phyloP scores from a whole-genome alignment of 2,797 vertebrate genomes.

The Bovichtus variegatus region DNA sequence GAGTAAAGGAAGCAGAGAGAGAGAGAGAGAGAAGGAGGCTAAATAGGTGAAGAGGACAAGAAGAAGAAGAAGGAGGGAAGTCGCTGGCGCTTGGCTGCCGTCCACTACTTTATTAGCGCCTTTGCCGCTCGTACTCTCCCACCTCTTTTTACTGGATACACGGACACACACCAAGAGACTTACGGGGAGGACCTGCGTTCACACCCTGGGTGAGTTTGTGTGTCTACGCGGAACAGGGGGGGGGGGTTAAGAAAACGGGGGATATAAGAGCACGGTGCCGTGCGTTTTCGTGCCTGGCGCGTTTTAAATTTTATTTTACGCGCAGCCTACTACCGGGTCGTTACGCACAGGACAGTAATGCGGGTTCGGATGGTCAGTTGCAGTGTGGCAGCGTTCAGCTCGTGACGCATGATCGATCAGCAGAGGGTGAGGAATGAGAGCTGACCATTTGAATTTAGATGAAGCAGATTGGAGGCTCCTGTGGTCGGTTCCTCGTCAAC shows the following conservation, averaged over 20 bases:
- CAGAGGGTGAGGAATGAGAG: background rate
- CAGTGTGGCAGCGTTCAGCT: constrained; percentile 13
- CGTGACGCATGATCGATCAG: constrained; percentile 56
- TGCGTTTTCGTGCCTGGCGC: constrained; percentile 46
- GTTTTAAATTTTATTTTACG: constrained; percentile 45
- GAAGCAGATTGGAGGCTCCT: background rate
- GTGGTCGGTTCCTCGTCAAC: background rate
- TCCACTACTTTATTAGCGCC: constrained; percentile 65
- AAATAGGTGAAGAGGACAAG: constrained; percentile 24
- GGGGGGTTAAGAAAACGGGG: background rate
- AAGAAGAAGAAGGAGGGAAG: constrained; percentile 35
- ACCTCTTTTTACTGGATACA: constrained; percentile 70
- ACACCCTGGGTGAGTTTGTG: constrained; percentile 82
- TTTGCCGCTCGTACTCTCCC: constrained; percentile 45
- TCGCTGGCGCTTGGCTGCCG: constrained; percentile 65
- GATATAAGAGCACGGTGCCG: background rate
- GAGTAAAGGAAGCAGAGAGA: constrained; percentile 60
- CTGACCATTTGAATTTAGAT: background rate
- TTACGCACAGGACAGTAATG: background rate
- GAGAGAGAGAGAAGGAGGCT: constrained; percentile 30
- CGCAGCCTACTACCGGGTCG: constrained; percentile 21
- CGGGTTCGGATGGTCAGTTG: constrained; percentile 21
- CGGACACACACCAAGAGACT: constrained; percentile 61
- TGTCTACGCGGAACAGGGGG: background rate
- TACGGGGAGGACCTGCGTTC: constrained; percentile 77